Evolutionary conservation across 2,888 invertebrate genomes (phyloP), one percentile per base, ranked within the genome.

Genomic region (Dione juno): DNA sequence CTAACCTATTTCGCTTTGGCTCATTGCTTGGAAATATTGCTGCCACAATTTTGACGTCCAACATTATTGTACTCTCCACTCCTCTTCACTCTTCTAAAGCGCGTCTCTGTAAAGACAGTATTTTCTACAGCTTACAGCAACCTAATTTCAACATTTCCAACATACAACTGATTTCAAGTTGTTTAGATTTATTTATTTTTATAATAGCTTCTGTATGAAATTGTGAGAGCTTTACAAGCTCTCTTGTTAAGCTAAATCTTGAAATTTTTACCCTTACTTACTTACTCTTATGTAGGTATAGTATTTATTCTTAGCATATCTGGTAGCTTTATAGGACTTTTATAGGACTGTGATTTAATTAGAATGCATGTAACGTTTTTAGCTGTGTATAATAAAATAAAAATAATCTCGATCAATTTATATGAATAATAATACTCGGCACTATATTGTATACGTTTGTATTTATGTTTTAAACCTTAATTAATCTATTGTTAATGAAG

Each of bases 91-190:
- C 67, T 43, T 66, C 67, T 61, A 61, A 53, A 67, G 67, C 67
- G 35, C 50, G 59, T 35, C 43, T 67, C 53, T 67, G 67, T 67
- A 61, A 48, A 43, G 67, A 67, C 67, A 52, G 52, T 67, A 67
- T 67, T 67, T 61, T 67, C 59, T 50, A 66, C 66, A 66, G 61
- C 61, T 59, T n/a, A n/a, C n/a, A n/a, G n/a, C n/a, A 61, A 66
- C 59, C 66, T 66, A 70, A 70, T 70, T 70, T 52, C 57, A 70
- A 53, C 66, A 19, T 66, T 70, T 53, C 69, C 41, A 69, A 58
- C 53, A 53, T 35, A 35, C 53, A 58, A 69, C 64, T 64, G 63
- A 58, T 40, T 65, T 58, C 16, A 53, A 66, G 37, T 66, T 61
- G 61, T 61, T 53, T 66, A 58, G 59, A 52, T 59, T 66, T 61